phyloP scores from a whole-genome alignment of 2,113 vertebrate species.

The Agelaius tricolor region DNA sequence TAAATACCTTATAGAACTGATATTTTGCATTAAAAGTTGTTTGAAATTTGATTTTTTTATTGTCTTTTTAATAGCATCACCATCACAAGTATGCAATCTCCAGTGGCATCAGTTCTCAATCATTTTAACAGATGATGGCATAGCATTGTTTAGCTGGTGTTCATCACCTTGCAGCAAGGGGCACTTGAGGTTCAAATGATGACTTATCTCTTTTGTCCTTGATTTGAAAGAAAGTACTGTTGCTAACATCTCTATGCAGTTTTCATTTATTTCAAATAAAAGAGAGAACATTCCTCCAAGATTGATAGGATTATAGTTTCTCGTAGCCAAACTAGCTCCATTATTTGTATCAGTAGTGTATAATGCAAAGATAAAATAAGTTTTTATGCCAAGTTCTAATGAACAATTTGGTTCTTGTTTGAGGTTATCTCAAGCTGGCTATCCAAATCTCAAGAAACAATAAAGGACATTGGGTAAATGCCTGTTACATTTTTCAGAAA shows the following conservation, averaged over 20 bases:
- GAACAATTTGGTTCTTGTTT: constrained; percentile 66
- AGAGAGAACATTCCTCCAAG: constrained; percentile 42
- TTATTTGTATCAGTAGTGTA: constrained; percentile 40
- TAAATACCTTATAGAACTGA: neutral
- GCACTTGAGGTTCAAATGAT: neutral
- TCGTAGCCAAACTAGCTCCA: neutral
- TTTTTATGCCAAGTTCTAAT: constrained; percentile 49
- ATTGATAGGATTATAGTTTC: neutral
- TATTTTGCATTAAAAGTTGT: neutral
- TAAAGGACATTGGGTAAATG: constrained; percentile 39
- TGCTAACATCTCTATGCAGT: neutral
- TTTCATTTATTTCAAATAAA: constrained; percentile 12
- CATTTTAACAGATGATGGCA: neutral
- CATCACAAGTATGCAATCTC: neutral
- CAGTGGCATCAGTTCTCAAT: neutral
- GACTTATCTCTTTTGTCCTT: neutral
- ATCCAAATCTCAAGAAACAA: constrained; percentile 32
- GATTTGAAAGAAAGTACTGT: constrained; percentile 44
- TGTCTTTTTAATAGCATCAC: neutral
- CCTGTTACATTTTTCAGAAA: constrained; percentile 36
- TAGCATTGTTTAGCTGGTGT: neutral
- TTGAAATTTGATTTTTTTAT: neutral
- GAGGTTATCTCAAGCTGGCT: constrained; percentile 52
- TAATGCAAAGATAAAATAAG: constrained; percentile 44
- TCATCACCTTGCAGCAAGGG: neutral